A percentile compares a stretch with the other conserved stretches of the same genome.
Evolutionary conservation across 1,140 invertebrate genomes (phyloP).

Genomic region (Lamellibrachia luymesi): DNA sequence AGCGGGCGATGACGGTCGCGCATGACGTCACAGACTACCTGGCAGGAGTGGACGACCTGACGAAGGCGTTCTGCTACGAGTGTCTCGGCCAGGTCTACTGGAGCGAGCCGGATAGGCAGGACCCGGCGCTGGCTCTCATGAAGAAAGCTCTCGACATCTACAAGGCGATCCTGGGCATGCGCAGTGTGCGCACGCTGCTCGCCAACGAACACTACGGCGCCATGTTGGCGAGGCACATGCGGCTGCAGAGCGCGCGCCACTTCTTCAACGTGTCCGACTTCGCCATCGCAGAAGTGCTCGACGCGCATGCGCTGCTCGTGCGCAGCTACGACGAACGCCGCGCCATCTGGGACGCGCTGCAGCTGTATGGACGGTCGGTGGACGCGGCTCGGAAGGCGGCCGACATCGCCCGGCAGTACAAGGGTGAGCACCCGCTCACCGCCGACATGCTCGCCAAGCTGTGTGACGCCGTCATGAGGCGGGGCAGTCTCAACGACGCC

Average conservation of each 20-base stretch:
- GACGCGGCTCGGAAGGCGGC: constrained; percentile 18
- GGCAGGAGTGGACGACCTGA: background rate
- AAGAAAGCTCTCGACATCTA: constrained; percentile 21
- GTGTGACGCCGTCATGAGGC: constrained; percentile 22
- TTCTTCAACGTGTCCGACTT: constrained; percentile 27
- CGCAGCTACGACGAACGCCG: constrained; percentile 17
- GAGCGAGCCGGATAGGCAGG: background rate
- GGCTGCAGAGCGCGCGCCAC: constrained; percentile 22
- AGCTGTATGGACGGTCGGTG: constrained; percentile 16
- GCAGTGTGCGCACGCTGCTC: constrained; percentile 13
- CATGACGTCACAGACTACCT: constrained; percentile 6
- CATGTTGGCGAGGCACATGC: constrained; percentile 9
- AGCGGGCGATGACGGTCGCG: background rate
- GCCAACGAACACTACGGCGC: constrained; percentile 21
- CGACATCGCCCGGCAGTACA: background rate
- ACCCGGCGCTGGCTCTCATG: constrained; percentile 9
- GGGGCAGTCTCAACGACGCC: constrained; percentile 19
- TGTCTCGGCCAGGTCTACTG: constrained; percentile 20
- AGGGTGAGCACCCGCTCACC: constrained; percentile 20
- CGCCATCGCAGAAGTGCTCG: constrained; percentile 7
- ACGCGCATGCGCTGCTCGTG: constrained; percentile 21
- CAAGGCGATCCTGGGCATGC: background rate
- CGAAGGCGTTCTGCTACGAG: constrained; percentile 18
- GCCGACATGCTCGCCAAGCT: constrained; percentile 14
- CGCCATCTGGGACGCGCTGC: constrained; percentile 24